Conservation (phyloP, 2,888 invertebrate species). For the Andrena haemorrhoa region DNA sequence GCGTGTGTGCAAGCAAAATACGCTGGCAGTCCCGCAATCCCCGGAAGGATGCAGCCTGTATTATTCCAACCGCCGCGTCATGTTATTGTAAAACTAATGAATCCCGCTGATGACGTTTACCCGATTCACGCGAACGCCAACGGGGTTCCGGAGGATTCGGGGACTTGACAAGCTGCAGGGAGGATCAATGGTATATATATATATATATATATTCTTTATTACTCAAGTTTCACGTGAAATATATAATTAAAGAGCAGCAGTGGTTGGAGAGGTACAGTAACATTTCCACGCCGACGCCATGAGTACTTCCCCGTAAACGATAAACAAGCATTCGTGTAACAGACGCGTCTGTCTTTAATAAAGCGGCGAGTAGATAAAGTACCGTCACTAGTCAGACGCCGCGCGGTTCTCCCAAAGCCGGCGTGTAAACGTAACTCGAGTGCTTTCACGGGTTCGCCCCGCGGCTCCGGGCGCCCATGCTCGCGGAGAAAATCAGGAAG, state of each 20-base stretch:
- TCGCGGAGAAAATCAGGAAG: slow-evolving; percentile 38
- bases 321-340: background rate
- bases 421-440: slow-evolving; percentile 20
- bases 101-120: slow-evolving; percentile 30
- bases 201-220: no score
- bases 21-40: slow-evolving; percentile 30
- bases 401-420: slow-evolving; percentile 2
- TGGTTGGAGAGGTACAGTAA: background rate
- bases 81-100: slow-evolving; percentile 54
- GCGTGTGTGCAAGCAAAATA: slow-evolving; percentile 47
- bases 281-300: no score
- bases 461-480: background rate
- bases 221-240: background rate
- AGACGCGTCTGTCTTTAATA: background rate
- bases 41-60: slow-evolving; percentile 44
- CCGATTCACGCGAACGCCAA: background rate
- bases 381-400: slow-evolving; percentile 1
- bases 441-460: slow-evolving; percentile 20
- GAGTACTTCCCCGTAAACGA: background rate
- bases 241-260: background rate
- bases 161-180: background rate
- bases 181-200: background rate
- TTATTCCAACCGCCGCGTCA: slow-evolving; percentile 46
- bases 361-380: slow-evolving; percentile 7
- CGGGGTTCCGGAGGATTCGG: background rate